These are phyloP conservation scores for Sclerurus mexicanus DNA, from an alignment of 2,113 vertebrate species.

Conservation along the genomic window DNA sequence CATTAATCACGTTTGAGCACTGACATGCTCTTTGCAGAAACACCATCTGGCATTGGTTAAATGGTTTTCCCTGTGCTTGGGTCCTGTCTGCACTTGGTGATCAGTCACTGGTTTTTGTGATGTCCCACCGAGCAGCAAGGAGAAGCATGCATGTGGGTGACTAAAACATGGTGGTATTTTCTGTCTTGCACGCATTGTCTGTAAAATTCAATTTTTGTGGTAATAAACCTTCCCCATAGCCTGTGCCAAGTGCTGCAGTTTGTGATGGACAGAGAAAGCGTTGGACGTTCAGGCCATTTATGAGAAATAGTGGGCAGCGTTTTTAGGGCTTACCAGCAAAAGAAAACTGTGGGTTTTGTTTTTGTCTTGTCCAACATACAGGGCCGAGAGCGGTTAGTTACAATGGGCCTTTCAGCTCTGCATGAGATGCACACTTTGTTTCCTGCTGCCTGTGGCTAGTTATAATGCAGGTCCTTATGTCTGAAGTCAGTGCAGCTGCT, in stretches of 20 bases:
- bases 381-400: neutral
- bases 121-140: neutral
- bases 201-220: neutral
- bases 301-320: neutral
- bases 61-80: neutral
- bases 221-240: neutral
- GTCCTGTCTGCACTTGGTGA: neutral
- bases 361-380: neutral
- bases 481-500: slow-evolving; percentile 59
- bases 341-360: slow-evolving; percentile 29
- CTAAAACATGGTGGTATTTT: neutral
- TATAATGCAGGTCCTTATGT: slow-evolving; percentile 63
- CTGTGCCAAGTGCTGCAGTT: neutral
- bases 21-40: neutral
- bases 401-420: slow-evolving; percentile 57
- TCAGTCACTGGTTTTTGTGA: neutral
- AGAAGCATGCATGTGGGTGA: neutral
- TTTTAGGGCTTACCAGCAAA: slow-evolving; percentile 23
- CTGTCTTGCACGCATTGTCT: neutral
- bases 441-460: slow-evolving; percentile 50
- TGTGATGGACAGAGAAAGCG: neutral
- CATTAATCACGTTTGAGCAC: neutral
- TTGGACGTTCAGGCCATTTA: neutral
- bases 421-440: slow-evolving; percentile 53
- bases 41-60: neutral